Evolutionary conservation across 1,140 invertebrate genomes (phyloP), one percentile per base, ranked within the genome.

Genomic region (Globodera rostochiensis): DNA sequence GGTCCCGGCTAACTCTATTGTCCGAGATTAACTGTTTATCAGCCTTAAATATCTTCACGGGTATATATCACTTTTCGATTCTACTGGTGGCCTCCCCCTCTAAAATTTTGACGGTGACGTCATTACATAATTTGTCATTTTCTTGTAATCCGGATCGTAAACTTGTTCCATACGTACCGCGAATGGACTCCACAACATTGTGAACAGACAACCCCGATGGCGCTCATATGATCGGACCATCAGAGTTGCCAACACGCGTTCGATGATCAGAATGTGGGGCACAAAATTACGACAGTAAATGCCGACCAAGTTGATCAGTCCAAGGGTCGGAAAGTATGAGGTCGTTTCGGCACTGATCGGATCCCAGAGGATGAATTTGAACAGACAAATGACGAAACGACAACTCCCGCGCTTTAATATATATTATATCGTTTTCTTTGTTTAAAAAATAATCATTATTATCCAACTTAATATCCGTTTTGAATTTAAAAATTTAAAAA

Each of bases 181-280:
- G 25, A 71, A 13, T 47, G 46, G 69, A 25, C 8, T 45, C 69
- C 69, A 71, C 11, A 36, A 36, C 25, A 45, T 47, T 45, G 69
- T 36, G 69, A 71, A 71, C 25, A 45, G 6, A 11, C 25, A 71
- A 15, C 19, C 64, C 46, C 76, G 57, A 49, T 49, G 49, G 21
- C 46, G 50, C 46, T 77, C 76, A 67, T 77, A 77, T 46, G 64
- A 60, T 64, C 45, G 21, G 45, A 69, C 45, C 11, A 64, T 15
- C n/a, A 36, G 9, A 36, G 64, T 77, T 9, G 76, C 76, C 60
- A 77, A 46, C n/a, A 77, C n/a, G 4, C 76, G 45, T 67, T 77
- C 76, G 15, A 77, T 77, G n/a, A 77, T 47, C n/a, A 77, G 7
- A 13, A 77, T 67, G 21, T 77, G 76, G 7, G 64, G 50, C 8